Conservation (phyloP, 2,113 vertebrate species). For the Tricholaema leucomelas region DNA sequence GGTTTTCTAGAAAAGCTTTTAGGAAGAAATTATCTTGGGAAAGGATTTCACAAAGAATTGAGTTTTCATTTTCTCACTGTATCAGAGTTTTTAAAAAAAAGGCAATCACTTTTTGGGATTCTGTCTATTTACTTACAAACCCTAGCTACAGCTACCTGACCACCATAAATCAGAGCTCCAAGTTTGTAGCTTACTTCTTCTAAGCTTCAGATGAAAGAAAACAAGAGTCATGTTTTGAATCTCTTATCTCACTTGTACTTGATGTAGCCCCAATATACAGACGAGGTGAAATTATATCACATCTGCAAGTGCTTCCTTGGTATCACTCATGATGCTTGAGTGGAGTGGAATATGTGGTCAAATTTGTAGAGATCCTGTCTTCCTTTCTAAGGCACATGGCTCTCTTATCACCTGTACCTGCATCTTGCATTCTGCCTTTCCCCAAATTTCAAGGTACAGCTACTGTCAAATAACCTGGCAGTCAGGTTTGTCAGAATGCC, state of each 20-base stretch:
- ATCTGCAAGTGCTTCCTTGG: not conserved
- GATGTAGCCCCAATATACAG: rapidly evolving
- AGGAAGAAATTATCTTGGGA: not conserved
- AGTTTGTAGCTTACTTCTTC: not conserved
- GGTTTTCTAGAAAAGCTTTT: not conserved
- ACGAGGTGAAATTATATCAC: not conserved
- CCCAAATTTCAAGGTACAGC: not conserved
- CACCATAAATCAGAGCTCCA: not conserved
- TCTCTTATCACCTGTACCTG: not conserved
- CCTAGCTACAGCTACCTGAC: not conserved
- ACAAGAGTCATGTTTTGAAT: not conserved
- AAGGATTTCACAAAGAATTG: not conserved
- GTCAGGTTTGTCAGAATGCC: not conserved
- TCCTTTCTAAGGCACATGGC: not conserved
- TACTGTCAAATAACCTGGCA: not conserved
- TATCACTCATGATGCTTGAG: not conserved
- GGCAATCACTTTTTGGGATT: not conserved
- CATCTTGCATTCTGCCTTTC: not conserved
- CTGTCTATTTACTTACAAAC: not conserved
- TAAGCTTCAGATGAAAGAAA: not conserved
- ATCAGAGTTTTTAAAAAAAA: not conserved
- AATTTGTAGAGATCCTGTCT: not conserved
- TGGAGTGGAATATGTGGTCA: not conserved
- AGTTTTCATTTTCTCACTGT: not conserved
- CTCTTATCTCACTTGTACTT: not conserved